phyloP scores from a whole-genome alignment of 2,888 invertebrate genomes.

The Drosophila dives region DNA sequence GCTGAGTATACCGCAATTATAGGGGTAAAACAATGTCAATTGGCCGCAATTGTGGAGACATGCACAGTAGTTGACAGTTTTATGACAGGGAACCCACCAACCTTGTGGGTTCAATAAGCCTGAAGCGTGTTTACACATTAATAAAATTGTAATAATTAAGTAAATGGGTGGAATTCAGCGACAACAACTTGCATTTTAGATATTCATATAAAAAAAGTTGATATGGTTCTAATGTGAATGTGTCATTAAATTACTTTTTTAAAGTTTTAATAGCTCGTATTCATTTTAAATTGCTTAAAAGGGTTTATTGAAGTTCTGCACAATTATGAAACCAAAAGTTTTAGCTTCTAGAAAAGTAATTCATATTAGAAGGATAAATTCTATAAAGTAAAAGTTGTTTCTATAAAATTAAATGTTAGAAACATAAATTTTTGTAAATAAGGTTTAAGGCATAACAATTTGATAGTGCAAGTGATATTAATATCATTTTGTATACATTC shows the following conservation, averaged over 20 bases:
- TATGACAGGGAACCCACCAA: background rate
- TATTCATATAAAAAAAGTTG: background rate
- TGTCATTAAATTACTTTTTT: background rate
- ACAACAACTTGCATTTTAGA: background rate
- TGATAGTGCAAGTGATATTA: background rate
- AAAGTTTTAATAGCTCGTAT: background rate
- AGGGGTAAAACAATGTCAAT: constrained; percentile 34
- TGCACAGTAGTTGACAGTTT: constrained; percentile 41
- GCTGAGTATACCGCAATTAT: constrained; percentile 25
- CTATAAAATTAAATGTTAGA: too few species aligned
- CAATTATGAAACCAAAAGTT: background rate
- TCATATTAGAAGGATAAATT: background rate
- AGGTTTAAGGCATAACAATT: background rate
- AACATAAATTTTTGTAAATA: background rate
- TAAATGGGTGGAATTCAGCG: background rate
- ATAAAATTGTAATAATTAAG: background rate
- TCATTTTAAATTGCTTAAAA: background rate
- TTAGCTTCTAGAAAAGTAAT: background rate
- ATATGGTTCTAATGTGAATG: background rate
- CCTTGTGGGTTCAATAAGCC: constrained; percentile 11
- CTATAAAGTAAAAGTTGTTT: background rate
- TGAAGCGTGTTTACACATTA: constrained; percentile 30
- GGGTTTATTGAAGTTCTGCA: background rate
- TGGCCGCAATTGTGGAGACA: constrained; percentile 9
- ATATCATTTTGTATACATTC: background rate